Evolutionary conservation across 2,888 invertebrate genomes (phyloP).

Genomic region (Muscina levida): DNA sequence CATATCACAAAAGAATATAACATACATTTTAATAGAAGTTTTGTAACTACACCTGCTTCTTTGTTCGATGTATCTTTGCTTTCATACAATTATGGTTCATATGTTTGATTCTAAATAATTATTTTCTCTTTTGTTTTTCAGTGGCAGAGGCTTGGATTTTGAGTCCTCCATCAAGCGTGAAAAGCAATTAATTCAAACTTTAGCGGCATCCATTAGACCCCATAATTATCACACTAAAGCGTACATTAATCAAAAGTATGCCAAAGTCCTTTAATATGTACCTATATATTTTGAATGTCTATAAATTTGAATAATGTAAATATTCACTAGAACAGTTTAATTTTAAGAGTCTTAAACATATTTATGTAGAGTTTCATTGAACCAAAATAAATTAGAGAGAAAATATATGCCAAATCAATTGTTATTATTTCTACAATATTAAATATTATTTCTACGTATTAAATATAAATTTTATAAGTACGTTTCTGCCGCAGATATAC

Average conservation of each 20-base stretch:
- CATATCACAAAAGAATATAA: no score
- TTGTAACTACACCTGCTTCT: no score
- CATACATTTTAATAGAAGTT: no score
- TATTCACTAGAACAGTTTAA: conserved; percentile 61
- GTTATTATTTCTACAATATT: no score
- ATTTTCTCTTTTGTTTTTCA: conserved; percentile 68
- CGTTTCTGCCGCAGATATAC: no score
- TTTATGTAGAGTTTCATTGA: conserved; percentile 54
- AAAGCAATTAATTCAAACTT: conserved; percentile 82
- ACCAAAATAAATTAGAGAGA: conserved; percentile 46
- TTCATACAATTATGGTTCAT: no score
- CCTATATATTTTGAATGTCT: conserved; percentile 6
- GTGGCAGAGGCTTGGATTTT: conserved; percentile 72
- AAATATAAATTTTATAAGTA: no score
- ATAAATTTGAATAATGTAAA: conserved; percentile 48
- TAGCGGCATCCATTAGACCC: conserved; percentile 85
- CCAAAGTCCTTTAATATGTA: conserved; percentile 79
- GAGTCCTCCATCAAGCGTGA: conserved; percentile 79
- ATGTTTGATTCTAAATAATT: no score
- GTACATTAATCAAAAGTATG: conserved; percentile 88
- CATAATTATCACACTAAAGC: conserved; percentile 88
- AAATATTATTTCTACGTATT: no score
- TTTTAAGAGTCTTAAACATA: conserved; percentile 44
- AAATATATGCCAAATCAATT: conserved; percentile 25
- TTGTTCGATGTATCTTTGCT: no score